Evolutionary conservation across 1,140 invertebrate genomes (phyloP), one percentile per base, ranked within the genome.

Genomic region (Leptinotarsa texana): DNA sequence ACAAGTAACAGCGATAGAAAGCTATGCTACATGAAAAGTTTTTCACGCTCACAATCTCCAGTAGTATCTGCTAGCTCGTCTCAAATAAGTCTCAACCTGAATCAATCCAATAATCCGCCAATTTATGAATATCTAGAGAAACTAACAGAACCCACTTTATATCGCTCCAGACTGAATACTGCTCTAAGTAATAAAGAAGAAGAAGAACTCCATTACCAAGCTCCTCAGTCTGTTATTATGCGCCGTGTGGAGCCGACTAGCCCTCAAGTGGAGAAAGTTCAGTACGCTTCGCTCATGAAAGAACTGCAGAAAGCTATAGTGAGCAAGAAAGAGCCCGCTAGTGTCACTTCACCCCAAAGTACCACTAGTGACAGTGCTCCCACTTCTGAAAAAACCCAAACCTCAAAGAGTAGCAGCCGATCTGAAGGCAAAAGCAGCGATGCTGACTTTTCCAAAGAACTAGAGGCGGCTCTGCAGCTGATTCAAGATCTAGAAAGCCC

Each of bases 401-500:
- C 63, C 13, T 80, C 81, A 3, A 83, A 80, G 66, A 81, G 78
- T 61, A 83, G 82, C 71, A 83, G 82, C 61, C 71, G 79, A 24
- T 74, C 77, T n/a, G 76, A 83, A 22, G 78, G 80, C 51, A 84
- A 85, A 69, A 84, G 80, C 65, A 86, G 85, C 75, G 86, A 86
- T 68, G 80, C 85, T 5, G 86, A 87, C 65, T 87, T 87, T 73
- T 85, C 83, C 5, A 85, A 84, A 72, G 86, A 87, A 75, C 75
- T 87, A 61, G 86, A 87, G 77, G 86, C 86, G 4, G 87, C 86
- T 8, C 75, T 87, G 3, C 85, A 87, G 74, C 77, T 87, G n/a
- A 87, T 87, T 62, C 87, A 87, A 72, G 86, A 87, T 74, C 74
- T 87, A 63, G 86, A 87, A 77, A 86, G 86, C 74, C 86, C 86